Evolutionary conservation across 2,113 vertebrate genomes (phyloP), one percentile per base, ranked within the genome.

Genomic region (Diglossa brunneiventris): DNA sequence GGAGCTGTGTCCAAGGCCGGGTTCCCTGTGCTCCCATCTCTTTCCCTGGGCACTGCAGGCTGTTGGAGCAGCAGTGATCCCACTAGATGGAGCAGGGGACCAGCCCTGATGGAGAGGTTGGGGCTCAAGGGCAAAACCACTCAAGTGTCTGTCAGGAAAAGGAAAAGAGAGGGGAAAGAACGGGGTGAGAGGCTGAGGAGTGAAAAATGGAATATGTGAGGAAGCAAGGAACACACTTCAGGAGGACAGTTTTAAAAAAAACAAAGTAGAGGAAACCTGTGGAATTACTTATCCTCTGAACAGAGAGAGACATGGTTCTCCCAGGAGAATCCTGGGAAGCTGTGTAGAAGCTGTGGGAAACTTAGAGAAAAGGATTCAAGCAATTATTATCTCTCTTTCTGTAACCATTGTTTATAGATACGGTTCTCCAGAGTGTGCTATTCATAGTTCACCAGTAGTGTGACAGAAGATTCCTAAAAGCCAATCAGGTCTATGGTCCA

Each of bases 51-150:
- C 1, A 1, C 1, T 42, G 7, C 30, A 20, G 37, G 58, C 19
- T 35, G 33, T 15, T 68, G 66, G 66, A 81, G 70, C 73, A 72
- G 24, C 73, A 27, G 10, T 10, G 78, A 58, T 73, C 74, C 80
- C 87, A 55, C 49, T 64, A 79, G 74, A 83, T 90, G 94, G 87
- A 91, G 89, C 62, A 97, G 87, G 87, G 68, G 13, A 53, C 47
- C 70, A 90, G 49, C 15, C 7, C 35, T 55, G n/a, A 18, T 24
- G 15, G 7, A 14, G 13, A 26, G 37, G 24, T 5, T 73, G 13
- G 3, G 13, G 49, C 28, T 8, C 44, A 19, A 50, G 24, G 41
- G 67, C 41, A 83, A 44, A 85, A 7, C 3, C 21, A 12, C 8
- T 4, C 3, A 2, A 14, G 20, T 68, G 7, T 47, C n/a, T 81